Conservation (phyloP, 2,113 vertebrate species). For the Vidua macroura region DNA sequence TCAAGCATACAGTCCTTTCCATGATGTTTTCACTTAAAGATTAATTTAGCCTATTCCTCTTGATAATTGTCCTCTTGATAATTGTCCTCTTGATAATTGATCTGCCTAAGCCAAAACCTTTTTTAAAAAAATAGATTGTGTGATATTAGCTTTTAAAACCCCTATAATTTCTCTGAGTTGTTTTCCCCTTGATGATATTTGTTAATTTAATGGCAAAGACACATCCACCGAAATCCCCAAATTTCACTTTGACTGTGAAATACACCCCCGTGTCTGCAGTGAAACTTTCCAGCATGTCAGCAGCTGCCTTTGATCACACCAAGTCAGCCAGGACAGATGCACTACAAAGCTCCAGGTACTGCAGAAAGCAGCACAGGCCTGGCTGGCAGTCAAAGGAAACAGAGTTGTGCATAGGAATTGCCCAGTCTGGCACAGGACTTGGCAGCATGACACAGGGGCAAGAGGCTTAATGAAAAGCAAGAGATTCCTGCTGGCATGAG, state of each 20-base stretch:
- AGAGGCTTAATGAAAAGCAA: not conserved
- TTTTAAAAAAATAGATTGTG: not conserved
- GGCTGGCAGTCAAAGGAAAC: not conserved
- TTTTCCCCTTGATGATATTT: not conserved
- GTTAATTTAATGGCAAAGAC: slow-evolving; percentile 39
- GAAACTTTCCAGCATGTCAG: not conserved
- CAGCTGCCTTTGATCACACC: slow-evolving; percentile 35
- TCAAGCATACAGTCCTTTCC: slow-evolving; percentile 39
- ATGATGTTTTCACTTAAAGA: not conserved
- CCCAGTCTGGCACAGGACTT: not conserved
- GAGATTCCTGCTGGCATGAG: not conserved
- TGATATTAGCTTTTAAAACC: not conserved
- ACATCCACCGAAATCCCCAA: not conserved
- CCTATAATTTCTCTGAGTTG: not conserved
- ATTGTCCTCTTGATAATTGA: slow-evolving; percentile 46
- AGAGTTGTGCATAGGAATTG: not conserved
- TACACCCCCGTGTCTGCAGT: not conserved
- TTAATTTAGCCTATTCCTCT: slow-evolving; percentile 46
- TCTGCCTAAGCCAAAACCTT: slow-evolving; percentile 38
- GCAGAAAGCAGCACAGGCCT: not conserved
- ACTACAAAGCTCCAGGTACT: slow-evolving; percentile 39
- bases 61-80: slow-evolving; percentile 8
- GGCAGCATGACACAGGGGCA: not conserved
- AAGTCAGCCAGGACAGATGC: not conserved
- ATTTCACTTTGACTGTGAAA: slow-evolving; percentile 36